Conservation (phyloP, 2,888 invertebrate species). For the Geophilus truncorum region DNA sequence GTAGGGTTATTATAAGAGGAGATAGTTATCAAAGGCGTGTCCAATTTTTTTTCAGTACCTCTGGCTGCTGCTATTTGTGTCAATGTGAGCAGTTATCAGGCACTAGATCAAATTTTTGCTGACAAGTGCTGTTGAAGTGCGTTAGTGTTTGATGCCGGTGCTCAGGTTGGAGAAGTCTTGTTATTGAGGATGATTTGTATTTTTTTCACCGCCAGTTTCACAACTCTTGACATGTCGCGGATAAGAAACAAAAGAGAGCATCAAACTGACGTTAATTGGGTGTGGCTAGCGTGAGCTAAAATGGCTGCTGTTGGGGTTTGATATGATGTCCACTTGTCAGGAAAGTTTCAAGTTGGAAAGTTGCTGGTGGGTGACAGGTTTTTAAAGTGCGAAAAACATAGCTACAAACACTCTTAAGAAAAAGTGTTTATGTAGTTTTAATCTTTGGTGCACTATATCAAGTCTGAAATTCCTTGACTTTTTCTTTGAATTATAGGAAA, state of each 20-base stretch:
- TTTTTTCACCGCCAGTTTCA: not conserved
- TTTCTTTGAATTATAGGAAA: too few relatives aligned
- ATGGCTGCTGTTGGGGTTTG: not conserved
- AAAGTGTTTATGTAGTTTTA: too few relatives aligned
- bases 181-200: not conserved
- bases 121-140: not conserved
- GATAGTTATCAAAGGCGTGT: not conserved
- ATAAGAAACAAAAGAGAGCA: not conserved
- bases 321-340: not conserved
- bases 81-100: not conserved
- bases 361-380: not conserved
- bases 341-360: not conserved
- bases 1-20: not conserved
- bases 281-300: not conserved
- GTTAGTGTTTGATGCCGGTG: not conserved
- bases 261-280: not conserved
- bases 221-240: not conserved
- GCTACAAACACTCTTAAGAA: too few relatives aligned
- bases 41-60: not conserved
- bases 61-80: not conserved
- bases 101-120: not conserved
- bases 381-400: too few relatives aligned
- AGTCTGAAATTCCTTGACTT: too few relatives aligned
- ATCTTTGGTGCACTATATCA: too few relatives aligned
- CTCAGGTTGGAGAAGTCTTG: not conserved